These are phyloP conservation scores for Propithecus perrieri DNA, from an alignment of 2,797 vertebrate species.

Conservation along the genomic window DNA sequence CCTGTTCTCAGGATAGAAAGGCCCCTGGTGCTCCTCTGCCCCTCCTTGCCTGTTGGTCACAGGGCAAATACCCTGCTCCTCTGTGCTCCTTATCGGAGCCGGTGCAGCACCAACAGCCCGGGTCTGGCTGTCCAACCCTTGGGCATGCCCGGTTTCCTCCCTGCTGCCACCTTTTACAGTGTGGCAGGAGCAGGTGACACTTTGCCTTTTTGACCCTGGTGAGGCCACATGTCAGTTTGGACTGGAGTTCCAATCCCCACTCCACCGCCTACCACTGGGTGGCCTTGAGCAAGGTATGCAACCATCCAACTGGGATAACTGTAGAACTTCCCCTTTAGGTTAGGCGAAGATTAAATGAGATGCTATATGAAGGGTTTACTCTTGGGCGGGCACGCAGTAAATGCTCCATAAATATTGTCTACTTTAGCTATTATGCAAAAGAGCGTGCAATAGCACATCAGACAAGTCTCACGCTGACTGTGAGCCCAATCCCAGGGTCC, in stretches of 20 bases:
- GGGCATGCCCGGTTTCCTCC: background rate
- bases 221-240: background rate
- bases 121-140: background rate
- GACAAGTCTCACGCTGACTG: background rate
- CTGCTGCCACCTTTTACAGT: background rate
- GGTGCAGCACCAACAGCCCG: background rate
- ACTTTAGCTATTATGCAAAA: background rate
- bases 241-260: background rate
- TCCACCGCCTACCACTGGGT: fast-evolving
- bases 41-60: background rate
- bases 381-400: background rate
- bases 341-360: background rate
- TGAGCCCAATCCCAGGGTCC: background rate
- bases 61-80: background rate
- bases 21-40: background rate
- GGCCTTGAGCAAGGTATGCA: background rate
- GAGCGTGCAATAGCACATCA: fast-evolving
- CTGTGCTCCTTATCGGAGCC: background rate
- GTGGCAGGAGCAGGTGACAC: background rate
- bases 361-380: background rate
- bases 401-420: background rate
- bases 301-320: background rate
- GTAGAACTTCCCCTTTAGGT: background rate
- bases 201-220: background rate
- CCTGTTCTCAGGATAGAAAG: background rate